Base-by-base conservation (phyloP, 2,113 vertebrate species). In the Dunckerocampus dactyliophorus region DNA sequence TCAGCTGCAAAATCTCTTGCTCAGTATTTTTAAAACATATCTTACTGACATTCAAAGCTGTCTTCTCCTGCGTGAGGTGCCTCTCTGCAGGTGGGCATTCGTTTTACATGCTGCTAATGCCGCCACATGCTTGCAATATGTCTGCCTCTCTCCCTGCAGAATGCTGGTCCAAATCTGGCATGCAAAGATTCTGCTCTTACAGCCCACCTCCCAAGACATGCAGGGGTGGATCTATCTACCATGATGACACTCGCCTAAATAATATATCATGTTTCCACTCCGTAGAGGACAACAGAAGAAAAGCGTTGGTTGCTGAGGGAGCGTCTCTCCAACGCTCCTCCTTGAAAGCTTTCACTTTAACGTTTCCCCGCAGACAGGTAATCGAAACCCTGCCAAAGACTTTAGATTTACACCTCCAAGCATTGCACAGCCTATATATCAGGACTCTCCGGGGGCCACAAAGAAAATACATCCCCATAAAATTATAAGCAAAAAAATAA, bases 381-480 rank as follows among this genome's bases (percentile, higher is more conserved):
- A 53, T 53, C 68, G 59, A 53, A 49, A 21, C 20, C 60, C 65
- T 59, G 73, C 72, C 59, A 68, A 46, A 62, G 52, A 53, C 69
- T 62, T 80, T 62, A 67, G 77, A 67, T 72, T 76, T 79, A 62
- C 73, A 50, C 50, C 75, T 63, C 19, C 52, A 55, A 74, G 62
- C 70, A 63, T 47, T 12, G 39, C 14, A 16, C 51, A 63, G 69
- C 56, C 39, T 1, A 47, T 55, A 69, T 13, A 65, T 47, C 50
- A 67, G 55, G 68, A 61, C 52, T 52, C 59, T 65, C 47, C 39
- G 10, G 31, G 52, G 52, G 9, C 15, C 16, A 16, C 22, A 4
- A 15, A 34, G 8, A n/a, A 31, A 54, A n/a, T 55, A 39, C n/a
- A 20, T 15, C n/a, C 11, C 11, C 13, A 15, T 15, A 15, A 21